Evolutionary conservation across 2,888 invertebrate genomes (phyloP).

Genomic region (Hydrotaea diabolus): DNA sequence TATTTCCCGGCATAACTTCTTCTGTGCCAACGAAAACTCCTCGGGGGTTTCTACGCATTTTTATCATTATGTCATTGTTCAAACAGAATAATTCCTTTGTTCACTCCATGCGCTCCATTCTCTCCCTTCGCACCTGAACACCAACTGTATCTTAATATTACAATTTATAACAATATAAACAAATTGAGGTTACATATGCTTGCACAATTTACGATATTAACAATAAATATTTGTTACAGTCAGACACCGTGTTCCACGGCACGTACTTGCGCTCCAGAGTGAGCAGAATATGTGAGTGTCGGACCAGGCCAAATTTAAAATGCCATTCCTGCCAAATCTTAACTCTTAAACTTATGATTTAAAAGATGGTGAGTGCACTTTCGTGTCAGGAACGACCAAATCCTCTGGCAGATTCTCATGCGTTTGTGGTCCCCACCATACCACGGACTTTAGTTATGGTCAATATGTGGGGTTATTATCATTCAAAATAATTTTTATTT

Average conservation of each 20-base stretch:
- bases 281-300: too few relatives aligned
- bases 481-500: constrained; percentile 64
- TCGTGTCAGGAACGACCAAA: not conserved
- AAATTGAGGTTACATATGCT: constrained; percentile 77
- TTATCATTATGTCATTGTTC: too few relatives aligned
- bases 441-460: not conserved
- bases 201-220: constrained; percentile 78
- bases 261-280: not conserved
- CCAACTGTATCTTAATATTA: constrained; percentile 57
- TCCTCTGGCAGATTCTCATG: not conserved
- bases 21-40: too few relatives aligned
- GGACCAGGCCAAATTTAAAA: not conserved
- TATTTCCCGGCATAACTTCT: too few relatives aligned
- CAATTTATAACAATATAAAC: constrained; percentile 75
- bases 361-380: constrained; percentile 35
- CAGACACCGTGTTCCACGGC: not conserved
- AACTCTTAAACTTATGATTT: constrained; percentile 43
- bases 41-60: too few relatives aligned
- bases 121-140: not conserved
- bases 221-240: constrained; percentile 76
- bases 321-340: constrained; percentile 17
- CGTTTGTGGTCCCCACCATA: not conserved
- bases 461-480: constrained; percentile 56
- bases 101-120: too few relatives aligned
- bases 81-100: too few relatives aligned